phyloP scores from a whole-genome alignment of 2,888 invertebrate genomes.

The Eupithecia insigniata region DNA sequence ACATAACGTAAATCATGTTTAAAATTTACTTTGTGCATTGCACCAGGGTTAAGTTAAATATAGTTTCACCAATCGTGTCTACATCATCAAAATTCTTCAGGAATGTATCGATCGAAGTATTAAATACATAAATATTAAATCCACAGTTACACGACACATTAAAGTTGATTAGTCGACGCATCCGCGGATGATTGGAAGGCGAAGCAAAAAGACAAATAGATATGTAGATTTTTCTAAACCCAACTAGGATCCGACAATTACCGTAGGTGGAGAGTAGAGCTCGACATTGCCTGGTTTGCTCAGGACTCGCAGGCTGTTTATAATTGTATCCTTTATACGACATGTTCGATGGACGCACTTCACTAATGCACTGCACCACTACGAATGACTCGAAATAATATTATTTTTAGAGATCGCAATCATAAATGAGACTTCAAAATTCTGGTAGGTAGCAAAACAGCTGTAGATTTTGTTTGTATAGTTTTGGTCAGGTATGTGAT shows the following conservation, averaged over 20 bases:
- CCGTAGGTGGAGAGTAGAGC: background rate
- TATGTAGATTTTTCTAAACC: background rate
- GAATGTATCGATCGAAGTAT: background rate
- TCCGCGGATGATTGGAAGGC: background rate
- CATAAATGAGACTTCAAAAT: background rate
- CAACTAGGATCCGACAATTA: background rate
- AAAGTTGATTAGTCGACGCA: background rate
- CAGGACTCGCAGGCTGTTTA: background rate
- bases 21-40: background rate
- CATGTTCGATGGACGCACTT: background rate
- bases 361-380: constrained; percentile 6
- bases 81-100: background rate
- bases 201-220: background rate
- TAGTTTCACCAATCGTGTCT: background rate
- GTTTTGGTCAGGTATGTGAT: background rate
- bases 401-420: constrained; percentile 5
- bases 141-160: background rate
- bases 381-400: background rate
- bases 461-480: background rate
- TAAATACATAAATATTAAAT: no score
- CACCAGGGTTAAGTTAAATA: background rate
- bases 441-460: background rate
- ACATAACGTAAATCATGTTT: background rate
- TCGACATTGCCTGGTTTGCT: background rate
- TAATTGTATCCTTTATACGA: background rate